Evolutionary conservation across 2,113 vertebrate genomes (phyloP).

Genomic region (Carollia perspicillata): DNA sequence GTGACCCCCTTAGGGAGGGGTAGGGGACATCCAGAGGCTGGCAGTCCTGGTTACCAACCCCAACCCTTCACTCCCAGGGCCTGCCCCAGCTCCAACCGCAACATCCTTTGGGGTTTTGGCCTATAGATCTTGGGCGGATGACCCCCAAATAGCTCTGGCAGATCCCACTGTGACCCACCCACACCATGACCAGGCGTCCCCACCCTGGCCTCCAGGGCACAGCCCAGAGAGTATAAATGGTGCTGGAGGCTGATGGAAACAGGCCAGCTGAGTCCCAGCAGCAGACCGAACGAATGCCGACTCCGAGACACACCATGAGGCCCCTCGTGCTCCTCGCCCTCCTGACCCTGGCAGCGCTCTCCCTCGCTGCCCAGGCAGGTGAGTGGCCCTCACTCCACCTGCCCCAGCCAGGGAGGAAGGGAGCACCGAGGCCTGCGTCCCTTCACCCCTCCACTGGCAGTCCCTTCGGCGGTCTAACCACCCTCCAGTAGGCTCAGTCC

Average conservation of each 20-base stretch:
- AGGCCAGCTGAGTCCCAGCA: neutral
- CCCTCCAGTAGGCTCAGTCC: neutral
- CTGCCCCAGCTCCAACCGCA: slow-evolving; percentile 65
- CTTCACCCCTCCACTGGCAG: neutral
- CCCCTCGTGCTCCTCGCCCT: slow-evolving; percentile 27
- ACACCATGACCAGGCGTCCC: neutral
- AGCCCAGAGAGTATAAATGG: slow-evolving; percentile 68
- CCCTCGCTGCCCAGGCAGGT: slow-evolving; percentile 72
- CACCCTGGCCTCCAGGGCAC: neutral
- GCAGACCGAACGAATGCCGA: too few species aligned
- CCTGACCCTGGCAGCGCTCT: slow-evolving; percentile 65
- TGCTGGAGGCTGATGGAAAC: rapidly evolving
- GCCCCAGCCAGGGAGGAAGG: neutral
- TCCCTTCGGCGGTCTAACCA: neutral
- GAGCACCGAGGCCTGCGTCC: neutral
- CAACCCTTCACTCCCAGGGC: neutral
- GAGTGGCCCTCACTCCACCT: rapidly evolving
- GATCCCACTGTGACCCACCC: neutral
- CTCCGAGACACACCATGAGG: slow-evolving; percentile 70
- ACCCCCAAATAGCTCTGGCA: slow-evolving; percentile 71
- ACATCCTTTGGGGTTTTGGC: slow-evolving; percentile 61
- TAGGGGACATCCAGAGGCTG: neutral
- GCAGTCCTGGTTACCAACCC: neutral
- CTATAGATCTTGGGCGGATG: slow-evolving; percentile 43
- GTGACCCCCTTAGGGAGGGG: neutral